Evolutionary conservation across 2,888 invertebrate species (phyloP), one percentile per base, ranked within the genome.

Genomic region (Eueremaeus valkanovi): DNA sequence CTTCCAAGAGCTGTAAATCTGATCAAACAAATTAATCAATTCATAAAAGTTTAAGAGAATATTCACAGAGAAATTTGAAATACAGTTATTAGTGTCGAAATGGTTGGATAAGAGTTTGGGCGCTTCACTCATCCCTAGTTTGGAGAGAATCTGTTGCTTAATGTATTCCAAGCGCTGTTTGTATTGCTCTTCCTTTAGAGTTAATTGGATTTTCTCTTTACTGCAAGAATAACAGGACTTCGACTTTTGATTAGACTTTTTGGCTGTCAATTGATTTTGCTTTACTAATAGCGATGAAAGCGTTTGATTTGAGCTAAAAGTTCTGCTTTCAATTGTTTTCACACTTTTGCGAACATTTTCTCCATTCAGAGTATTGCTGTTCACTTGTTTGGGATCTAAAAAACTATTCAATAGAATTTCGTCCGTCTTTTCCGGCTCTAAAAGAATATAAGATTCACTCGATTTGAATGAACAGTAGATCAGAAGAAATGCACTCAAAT

Each of bases 101-200:
- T n/a, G 11, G 21, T 73, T 75, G 45, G n/a, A 8, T 6, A 33
- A 11, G 6, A 63, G 49, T 74, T 45, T 27, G 27, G 77, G 77
- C 13, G 76, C 58, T 61, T 72, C 31, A 45, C 72, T 72, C 45
- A 77, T 55, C 8, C 77, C 77, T 3, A 77, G 58, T 51, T 73
- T 73, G 21, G 49, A 66, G 9, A 77, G 72, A 33, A 77, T 77
- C 66, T 77, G 73, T 27, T 63, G 72, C 31, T 77, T 77, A 33
- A 77, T 77, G 31, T 55, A 76, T 68, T 77, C 77, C n/a, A 77
- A 58, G 16, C 77, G 68, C 27, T 73, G 70, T 21, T 16, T 42
- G 18, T 76, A 29, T 73, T 77, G 74, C 16, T 75, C 77, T 29
- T 75, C 58, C 9, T 13, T 40, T 9, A 11, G 1, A 68, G 5